Conservation (phyloP, 2,797 vertebrate species). For the Phylloscopus collybita region DNA sequence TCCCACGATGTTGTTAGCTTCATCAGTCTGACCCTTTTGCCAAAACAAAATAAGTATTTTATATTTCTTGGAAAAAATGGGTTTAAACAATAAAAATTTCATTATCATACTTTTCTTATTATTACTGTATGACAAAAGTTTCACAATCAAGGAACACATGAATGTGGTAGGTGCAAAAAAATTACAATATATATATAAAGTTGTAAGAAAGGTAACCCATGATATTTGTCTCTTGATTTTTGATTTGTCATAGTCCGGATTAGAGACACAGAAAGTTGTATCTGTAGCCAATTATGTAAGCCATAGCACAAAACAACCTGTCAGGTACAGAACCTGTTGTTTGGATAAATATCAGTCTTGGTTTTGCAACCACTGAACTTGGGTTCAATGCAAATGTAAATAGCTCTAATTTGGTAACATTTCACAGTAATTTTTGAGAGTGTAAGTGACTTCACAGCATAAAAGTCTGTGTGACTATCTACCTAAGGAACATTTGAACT, state of each 20-base stretch:
- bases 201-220: neutral
- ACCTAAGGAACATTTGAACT: neutral
- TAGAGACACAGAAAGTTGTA: neutral
- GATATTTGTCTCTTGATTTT: neutral
- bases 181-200: neutral
- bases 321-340: neutral
- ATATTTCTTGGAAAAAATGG: neutral
- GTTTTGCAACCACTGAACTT: neutral
- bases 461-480: neutral
- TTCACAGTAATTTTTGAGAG: neutral
- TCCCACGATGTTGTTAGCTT: neutral
- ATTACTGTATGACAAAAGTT: neutral
- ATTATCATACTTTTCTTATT: neutral
- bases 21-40: neutral
- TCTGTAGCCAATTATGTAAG: neutral
- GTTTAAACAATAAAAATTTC: neutral
- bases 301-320: accelerated
- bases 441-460: neutral
- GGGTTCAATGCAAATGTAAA: neutral
- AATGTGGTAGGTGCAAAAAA: neutral
- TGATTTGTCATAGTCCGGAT: neutral
- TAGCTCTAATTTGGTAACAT: neutral
- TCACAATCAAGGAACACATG: neutral
- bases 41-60: neutral
- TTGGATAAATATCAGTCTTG: neutral